A percentile compares a stretch with the other conserved stretches of the same genome.
Evolutionary conservation across 1,140 invertebrate genomes (phyloP).

Genomic region (Rhizoglyphus robini): DNA sequence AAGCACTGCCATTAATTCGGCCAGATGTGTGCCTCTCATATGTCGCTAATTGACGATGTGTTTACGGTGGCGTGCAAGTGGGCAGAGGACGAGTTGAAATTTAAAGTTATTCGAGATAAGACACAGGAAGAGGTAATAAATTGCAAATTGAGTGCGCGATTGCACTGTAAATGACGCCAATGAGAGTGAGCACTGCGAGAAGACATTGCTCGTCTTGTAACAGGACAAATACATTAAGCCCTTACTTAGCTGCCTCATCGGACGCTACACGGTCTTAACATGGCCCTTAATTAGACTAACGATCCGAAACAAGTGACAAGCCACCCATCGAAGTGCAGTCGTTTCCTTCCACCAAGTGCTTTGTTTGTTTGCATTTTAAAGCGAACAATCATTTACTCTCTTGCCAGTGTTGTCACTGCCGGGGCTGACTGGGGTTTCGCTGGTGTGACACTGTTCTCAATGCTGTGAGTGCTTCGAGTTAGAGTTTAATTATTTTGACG

Average conservation of each 20-base stretch:
- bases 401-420: background rate
- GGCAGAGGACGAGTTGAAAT: too few relatives aligned
- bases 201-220: background rate
- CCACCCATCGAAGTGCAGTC: background rate
- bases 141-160: background rate
- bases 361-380: conserved; percentile 14
- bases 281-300: conserved; percentile 10
- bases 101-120: too few relatives aligned
- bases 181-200: background rate
- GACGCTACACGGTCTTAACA: background rate
- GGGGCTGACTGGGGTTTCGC: background rate
- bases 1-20: too few relatives aligned
- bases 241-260: background rate
- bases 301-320: conserved; percentile 8
- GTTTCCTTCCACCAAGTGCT: background rate
- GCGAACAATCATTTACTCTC: background rate
- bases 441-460: too few relatives aligned
- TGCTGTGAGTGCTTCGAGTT: too few relatives aligned
- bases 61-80: too few relatives aligned
- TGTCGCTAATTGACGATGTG: too few relatives aligned
- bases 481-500: background rate
- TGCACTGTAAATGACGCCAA: background rate
- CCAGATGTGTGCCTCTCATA: too few relatives aligned
- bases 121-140: conserved; percentile 2
- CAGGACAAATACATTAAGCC: conserved; percentile 12